phyloP scores from a whole-genome alignment of 2,797 vertebrate species.

The Chelmon rostratus region DNA sequence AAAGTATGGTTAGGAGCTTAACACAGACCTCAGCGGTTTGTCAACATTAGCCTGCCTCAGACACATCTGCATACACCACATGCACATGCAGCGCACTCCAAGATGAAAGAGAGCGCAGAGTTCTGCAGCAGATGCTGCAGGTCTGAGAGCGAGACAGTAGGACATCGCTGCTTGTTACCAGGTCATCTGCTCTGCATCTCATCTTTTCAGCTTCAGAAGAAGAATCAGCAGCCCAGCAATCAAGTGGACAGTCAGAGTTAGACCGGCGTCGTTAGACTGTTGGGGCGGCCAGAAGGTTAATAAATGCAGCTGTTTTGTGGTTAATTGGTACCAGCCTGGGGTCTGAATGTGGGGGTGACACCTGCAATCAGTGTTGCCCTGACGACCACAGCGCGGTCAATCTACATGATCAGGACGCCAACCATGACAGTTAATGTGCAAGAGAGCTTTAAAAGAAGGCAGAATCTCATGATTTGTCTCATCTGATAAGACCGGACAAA shows the following conservation, averaged over 20 bases:
- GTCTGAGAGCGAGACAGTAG: conserved; percentile 30
- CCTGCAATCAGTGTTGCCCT: neutral
- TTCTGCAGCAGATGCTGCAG: conserved; percentile 59
- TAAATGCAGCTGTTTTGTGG: neutral
- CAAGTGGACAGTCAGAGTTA: neutral
- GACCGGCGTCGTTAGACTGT: neutral
- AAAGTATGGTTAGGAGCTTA: conserved; percentile 22
- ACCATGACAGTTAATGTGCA: neutral
- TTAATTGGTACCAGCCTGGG: neutral
- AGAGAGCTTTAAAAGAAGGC: conserved; percentile 1
- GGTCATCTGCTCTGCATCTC: conserved; percentile 24
- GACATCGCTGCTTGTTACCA: conserved; percentile 31
- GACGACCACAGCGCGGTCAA: neutral
- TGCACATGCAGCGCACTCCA: conserved; percentile 16
- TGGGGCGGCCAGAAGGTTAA: neutral
- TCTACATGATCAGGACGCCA: neutral
- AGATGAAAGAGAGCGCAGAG: conserved; percentile 49
- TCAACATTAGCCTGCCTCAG: conserved; percentile 45
- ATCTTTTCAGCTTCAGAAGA: conserved; percentile 10
- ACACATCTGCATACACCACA: conserved; percentile 41
- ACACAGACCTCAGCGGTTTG: conserved; percentile 52
- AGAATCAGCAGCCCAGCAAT: neutral
- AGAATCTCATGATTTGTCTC: neutral
- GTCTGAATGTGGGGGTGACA: neutral
- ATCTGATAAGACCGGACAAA: neutral